Evolutionary conservation across 2,113 vertebrate genomes (phyloP), one percentile per base, ranked within the genome.

Genomic region (Aphelocoma coerulescens): DNA sequence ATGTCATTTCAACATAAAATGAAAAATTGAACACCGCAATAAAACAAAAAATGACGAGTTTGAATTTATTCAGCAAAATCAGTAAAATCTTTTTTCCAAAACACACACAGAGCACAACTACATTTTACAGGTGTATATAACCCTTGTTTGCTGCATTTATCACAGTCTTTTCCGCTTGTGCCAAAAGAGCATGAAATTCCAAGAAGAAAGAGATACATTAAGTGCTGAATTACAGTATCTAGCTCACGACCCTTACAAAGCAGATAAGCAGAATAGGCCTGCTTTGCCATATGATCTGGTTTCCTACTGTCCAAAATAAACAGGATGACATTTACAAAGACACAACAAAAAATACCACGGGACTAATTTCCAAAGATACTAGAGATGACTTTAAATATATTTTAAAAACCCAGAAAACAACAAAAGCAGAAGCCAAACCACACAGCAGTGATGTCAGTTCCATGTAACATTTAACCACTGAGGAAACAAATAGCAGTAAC

Each of bases 321-420:
- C 22, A 95, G 33, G 67, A 91, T 57, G 84, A 95, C 94, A 93
- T 97, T 96, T 94, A 84, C 55, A 94, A 94, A 91, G 88, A 87
- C 7, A 16, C 93, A 95, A 94, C 46, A 65, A 91, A 69, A 95
- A 93, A 79, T 43, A 88, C 32, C 43, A 14, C 2, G 3, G 48
- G 86, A 95, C 71, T 83, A 84, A 62, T 86, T 96, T 94, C 66
- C 88, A 90, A 81, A 94, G 44, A 88, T 20, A 55, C 23, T 8
- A 74, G n/a, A 92, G 39, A 78, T 48, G 19, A 83, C 4, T 57
- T 55, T 18, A 65, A 89, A 89, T 61, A 68, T 10, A 14, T 23
- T 7, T 6, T 12, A 73, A 54, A 24, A 11, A 9, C 5, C 7
- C 2, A 9, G 48, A 37, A 61, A n/a, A 5, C 32, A 63, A 63